Percentiles rank a stretch among this genome's conserved stretches.
These are phyloP conservation scores for Hyposoter didymator DNA, from an alignment of 2,888 invertebrate genomes.

Conservation along the genomic window DNA sequence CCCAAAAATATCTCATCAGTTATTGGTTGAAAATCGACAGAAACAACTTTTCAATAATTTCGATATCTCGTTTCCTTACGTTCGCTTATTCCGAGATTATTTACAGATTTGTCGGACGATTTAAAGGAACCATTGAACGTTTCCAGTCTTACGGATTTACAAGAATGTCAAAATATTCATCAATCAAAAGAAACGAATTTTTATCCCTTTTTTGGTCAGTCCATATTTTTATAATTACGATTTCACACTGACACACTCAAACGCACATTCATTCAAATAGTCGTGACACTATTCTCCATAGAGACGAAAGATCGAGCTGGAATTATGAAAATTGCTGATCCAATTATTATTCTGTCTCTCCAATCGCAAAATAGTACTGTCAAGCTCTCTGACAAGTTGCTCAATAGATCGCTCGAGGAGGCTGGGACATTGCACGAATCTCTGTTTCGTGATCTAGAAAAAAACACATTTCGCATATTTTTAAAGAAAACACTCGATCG, in stretches of 20 bases:
- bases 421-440: not conserved
- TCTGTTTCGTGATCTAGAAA: not conserved
- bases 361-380: slow-evolving; percentile 36
- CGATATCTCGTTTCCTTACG: not conserved
- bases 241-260: slow-evolving; percentile 10
- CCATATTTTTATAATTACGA: not conserved
- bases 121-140: slow-evolving; percentile 40
- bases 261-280: not conserved
- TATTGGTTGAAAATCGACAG: not conserved
- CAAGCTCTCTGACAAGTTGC: slow-evolving; percentile 43
- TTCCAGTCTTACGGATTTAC: slow-evolving; percentile 31
- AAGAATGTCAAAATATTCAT: slow-evolving; percentile 44
- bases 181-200: slow-evolving; percentile 47
- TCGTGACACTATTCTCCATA: not conserved
- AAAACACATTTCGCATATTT: not conserved
- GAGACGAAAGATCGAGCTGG: not conserved
- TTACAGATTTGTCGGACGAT: slow-evolving; percentile 74
- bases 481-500: not conserved
- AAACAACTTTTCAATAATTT: not conserved
- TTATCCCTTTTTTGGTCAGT: slow-evolving; percentile 55
- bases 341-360: not conserved
- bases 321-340: not conserved
- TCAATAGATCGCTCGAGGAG: not conserved
- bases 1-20: not conserved
- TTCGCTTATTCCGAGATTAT: slow-evolving; percentile 9